phyloP scores from a whole-genome alignment of 2,113 vertebrate species.

The Piprites chloris region DNA sequence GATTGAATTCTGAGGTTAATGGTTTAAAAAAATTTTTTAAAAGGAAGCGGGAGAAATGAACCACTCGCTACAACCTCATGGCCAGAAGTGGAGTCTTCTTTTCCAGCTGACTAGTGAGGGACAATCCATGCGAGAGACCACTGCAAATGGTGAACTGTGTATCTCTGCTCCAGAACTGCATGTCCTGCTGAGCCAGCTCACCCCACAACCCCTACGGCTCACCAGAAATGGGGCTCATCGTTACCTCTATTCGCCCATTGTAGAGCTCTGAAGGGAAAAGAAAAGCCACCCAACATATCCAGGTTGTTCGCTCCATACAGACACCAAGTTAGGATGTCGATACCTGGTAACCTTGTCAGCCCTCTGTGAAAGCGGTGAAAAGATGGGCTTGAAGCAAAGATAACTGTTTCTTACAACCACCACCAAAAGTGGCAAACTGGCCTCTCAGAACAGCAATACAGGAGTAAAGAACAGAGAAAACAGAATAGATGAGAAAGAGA shows the following conservation, averaged over 20 bases:
- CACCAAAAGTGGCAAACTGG: neutral
- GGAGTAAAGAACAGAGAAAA: neutral
- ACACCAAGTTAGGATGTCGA: neutral
- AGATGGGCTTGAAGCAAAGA: neutral
- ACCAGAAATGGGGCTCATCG: neutral
- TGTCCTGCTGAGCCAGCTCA: neutral
- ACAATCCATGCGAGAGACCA: constrained; percentile 39
- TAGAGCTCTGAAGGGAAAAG: neutral
- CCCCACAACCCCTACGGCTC: neutral
- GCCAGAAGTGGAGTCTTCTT: constrained; percentile 32
- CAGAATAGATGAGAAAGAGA: neutral
- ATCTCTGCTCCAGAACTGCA: neutral
- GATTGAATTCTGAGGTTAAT: constrained; percentile 55
- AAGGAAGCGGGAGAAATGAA: constrained; percentile 22
- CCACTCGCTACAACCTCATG: constrained; percentile 3
- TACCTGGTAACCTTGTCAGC: neutral
- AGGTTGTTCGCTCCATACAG: neutral
- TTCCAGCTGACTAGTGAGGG: constrained; percentile 51
- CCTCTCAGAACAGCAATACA: neutral
- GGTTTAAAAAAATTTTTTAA: constrained; percentile 35
- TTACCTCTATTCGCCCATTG: neutral
- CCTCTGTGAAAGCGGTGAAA: neutral
- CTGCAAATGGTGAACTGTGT: neutral
- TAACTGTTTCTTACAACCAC: neutral
- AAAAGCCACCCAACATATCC: neutral